Evolutionary conservation across 2,113 vertebrate genomes (phyloP).

Genomic region (Dicerorhinus sumatrensis): DNA sequence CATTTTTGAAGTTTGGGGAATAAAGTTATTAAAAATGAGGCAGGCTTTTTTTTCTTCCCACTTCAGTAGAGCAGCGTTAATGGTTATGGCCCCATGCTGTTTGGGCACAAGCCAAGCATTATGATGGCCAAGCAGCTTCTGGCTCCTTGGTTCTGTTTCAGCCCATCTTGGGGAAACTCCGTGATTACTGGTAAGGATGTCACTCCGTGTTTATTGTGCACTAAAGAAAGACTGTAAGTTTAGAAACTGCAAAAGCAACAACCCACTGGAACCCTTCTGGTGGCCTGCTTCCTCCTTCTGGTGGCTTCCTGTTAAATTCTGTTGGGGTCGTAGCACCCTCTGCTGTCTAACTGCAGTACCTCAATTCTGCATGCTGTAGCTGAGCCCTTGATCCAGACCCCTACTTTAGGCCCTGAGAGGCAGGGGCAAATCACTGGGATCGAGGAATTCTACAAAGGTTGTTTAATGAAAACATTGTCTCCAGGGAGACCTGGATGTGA

Average conservation of each 20-base stretch:
- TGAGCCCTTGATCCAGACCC: background rate
- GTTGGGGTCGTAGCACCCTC: background rate
- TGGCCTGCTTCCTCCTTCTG: slow-evolving; percentile 30
- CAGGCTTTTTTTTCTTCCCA: background rate
- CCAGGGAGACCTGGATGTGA: background rate
- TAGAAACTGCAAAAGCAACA: background rate
- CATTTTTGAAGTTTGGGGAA: slow-evolving; percentile 78
- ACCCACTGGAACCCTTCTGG: background rate
- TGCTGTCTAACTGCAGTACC: background rate
- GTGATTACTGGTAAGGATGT: background rate
- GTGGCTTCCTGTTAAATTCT: background rate
- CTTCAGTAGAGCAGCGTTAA: slow-evolving; percentile 45
- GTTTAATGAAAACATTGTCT: background rate
- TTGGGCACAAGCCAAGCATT: background rate
- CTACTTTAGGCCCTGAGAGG: background rate
- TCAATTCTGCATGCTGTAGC: accelerated
- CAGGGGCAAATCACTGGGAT: background rate
- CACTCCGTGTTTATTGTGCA: background rate
- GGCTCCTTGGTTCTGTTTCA: background rate
- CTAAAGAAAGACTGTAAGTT: background rate
- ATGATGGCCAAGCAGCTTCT: background rate
- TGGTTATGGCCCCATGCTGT: background rate
- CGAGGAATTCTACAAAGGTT: background rate
- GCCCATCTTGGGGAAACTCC: background rate
- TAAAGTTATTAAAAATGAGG: slow-evolving; percentile 76